phyloP scores from a whole-genome alignment of 2,888 invertebrate species.

The Catocala nupta region DNA sequence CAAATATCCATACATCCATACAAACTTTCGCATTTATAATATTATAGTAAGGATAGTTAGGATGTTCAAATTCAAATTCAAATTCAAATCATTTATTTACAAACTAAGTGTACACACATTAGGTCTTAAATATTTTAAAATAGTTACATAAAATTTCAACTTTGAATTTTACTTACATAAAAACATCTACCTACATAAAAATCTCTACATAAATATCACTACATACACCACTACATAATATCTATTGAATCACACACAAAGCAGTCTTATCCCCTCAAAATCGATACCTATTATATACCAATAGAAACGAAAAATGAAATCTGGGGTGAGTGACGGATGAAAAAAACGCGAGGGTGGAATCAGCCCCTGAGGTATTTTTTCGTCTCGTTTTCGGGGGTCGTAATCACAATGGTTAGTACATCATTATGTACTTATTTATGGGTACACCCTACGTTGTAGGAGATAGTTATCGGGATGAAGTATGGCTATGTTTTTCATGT shows the following conservation, averaged over 20 bases:
- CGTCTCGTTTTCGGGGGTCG: conserved; percentile 54
- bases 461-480: conserved; percentile 28
- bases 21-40: too few relatives aligned
- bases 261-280: conserved; percentile 59
- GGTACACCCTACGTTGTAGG: conserved; percentile 45
- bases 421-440: conserved; percentile 76
- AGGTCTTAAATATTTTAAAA: too few relatives aligned
- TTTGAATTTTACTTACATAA: too few relatives aligned
- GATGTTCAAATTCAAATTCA: too few relatives aligned
- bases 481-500: not conserved
- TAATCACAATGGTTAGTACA: conserved; percentile 68
- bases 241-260: conserved; percentile 29
- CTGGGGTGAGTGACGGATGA: conserved; percentile 65
- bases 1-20: too few relatives aligned
- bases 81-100: too few relatives aligned
- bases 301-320: conserved; percentile 69
- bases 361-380: conserved; percentile 66
- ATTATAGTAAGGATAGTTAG: too few relatives aligned
- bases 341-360: conserved; percentile 70
- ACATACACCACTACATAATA: conserved; percentile 7
- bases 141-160: too few relatives aligned
- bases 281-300: conserved; percentile 78
- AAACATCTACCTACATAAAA: not conserved
- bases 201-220: not conserved
- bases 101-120: too few relatives aligned